Conservation (phyloP, 2,888 invertebrate species). For the Panzeria rudis region DNA sequence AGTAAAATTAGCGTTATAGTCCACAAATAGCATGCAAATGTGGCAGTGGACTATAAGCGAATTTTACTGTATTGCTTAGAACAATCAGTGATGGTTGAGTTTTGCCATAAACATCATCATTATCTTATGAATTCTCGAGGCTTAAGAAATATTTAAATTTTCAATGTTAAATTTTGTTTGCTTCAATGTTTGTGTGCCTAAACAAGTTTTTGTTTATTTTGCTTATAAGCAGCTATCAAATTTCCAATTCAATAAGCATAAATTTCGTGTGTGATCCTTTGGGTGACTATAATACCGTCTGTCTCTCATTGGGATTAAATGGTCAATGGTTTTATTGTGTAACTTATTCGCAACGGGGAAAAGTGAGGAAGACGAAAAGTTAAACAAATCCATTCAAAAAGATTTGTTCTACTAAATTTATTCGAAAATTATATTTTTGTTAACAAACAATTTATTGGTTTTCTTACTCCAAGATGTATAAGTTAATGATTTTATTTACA, state of each 20-base stretch:
- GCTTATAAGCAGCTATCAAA: conserved; percentile 58
- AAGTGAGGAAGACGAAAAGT: not conserved
- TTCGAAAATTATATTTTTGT: not conserved
- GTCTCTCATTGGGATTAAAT: conserved; percentile 40
- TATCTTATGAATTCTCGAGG: conserved; percentile 54
- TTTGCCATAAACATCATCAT: conserved; percentile 31
- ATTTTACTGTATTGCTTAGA: not conserved
- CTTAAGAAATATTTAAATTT: conserved; percentile 60
- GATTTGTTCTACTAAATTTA: not conserved
- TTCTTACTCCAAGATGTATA: not conserved
- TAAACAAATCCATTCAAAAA: not conserved
- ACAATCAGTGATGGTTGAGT: not conserved
- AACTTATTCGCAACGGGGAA: not conserved
- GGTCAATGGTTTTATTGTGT: conserved; percentile 49
- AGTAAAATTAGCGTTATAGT: no score
- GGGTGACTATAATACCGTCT: conserved; percentile 13
- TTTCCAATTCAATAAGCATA: conserved; percentile 73
- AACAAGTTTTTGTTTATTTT: no score
- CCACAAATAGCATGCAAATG: no score
- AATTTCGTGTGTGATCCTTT: not conserved
- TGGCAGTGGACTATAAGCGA: no score
- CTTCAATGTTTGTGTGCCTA: not conserved
- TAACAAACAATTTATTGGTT: not conserved
- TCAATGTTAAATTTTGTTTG: conserved; percentile 4
- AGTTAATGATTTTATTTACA: conserved; percentile 42